Evolutionary conservation across 2,888 invertebrate genomes (phyloP).

Genomic region (Copidosoma aretas): DNA sequence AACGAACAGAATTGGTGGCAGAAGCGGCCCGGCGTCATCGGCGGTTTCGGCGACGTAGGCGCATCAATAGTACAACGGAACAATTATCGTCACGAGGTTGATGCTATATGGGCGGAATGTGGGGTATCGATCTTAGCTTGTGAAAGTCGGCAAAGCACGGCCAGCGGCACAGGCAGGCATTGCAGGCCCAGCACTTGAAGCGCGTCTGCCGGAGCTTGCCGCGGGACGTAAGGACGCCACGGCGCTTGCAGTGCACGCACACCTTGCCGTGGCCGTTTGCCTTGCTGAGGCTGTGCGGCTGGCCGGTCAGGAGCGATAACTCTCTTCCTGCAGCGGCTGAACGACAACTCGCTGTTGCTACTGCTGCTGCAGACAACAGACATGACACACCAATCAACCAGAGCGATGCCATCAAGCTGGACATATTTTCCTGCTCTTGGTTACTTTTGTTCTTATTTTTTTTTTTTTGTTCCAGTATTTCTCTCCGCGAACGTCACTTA

Average conservation of each 20-base stretch:
- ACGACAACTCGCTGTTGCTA: too few relatives aligned
- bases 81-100: slow-evolving; percentile 44
- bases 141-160: slow-evolving; percentile 62
- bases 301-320: slow-evolving; percentile 60
- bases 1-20: slow-evolving; percentile 22
- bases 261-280: slow-evolving; percentile 63
- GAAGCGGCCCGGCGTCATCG: neutral
- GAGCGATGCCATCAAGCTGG: neutral
- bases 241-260: slow-evolving; percentile 63
- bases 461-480: neutral
- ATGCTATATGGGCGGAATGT: slow-evolving; percentile 62
- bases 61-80: too few relatives aligned
- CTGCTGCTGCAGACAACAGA: slow-evolving; percentile 59
- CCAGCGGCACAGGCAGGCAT: slow-evolving; percentile 62
- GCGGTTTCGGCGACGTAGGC: slow-evolving; percentile 1
- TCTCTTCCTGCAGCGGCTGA: too few relatives aligned
- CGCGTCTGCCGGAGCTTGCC: slow-evolving; percentile 62
- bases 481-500: too few relatives aligned
- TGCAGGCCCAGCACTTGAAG: slow-evolving; percentile 63
- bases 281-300: slow-evolving; percentile 63
- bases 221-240: slow-evolving; percentile 61
- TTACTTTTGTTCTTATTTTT: neutral
- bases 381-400: slow-evolving; percentile 43
- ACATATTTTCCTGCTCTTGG: neutral
- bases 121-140: slow-evolving; percentile 60